Conservation (phyloP, 2,797 vertebrate genomes). For the Phrynocephalus guinanensis region DNA sequence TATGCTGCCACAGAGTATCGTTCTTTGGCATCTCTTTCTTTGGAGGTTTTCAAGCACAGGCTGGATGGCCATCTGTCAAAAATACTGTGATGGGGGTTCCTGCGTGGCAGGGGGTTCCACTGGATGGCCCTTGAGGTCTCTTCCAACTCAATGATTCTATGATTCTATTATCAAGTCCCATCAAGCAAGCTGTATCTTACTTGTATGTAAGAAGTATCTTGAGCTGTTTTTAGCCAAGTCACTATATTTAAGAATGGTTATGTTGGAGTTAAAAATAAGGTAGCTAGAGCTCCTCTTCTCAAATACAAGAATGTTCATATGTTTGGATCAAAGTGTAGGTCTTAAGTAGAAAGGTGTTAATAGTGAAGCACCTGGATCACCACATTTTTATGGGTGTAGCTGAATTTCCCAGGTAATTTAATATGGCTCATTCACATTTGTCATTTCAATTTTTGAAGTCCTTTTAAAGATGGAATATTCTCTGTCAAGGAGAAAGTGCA, state of each 20-base stretch:
- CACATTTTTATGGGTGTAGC: conserved; percentile 27
- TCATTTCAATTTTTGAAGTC: conserved; percentile 53
- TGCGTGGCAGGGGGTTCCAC: no score
- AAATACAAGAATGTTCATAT: neutral
- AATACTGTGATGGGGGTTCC: no score
- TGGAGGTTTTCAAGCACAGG: no score
- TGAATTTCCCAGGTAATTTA: conserved; percentile 33
- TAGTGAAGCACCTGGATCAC: conserved; percentile 22
- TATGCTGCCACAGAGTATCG: no score
- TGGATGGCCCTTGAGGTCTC: no score
- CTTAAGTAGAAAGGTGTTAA: conserved; percentile 8
- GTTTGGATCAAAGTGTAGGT: conserved; percentile 12
- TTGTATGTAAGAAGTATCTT: neutral
- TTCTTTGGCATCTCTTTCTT: no score
- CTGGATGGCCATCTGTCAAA: no score
- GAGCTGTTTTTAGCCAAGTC: neutral
- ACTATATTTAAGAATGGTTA: neutral
- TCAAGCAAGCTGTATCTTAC: neutral
- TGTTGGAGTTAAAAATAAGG: neutral
- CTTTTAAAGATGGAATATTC: conserved; percentile 37
- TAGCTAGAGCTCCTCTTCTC: neutral
- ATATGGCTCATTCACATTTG: neutral
- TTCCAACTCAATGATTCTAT: no score
- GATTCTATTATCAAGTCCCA: neutral
- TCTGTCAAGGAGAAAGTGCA: conserved; percentile 21